Conservation (phyloP, 1,140 invertebrate species). For the Branchinecta lindahli region DNA sequence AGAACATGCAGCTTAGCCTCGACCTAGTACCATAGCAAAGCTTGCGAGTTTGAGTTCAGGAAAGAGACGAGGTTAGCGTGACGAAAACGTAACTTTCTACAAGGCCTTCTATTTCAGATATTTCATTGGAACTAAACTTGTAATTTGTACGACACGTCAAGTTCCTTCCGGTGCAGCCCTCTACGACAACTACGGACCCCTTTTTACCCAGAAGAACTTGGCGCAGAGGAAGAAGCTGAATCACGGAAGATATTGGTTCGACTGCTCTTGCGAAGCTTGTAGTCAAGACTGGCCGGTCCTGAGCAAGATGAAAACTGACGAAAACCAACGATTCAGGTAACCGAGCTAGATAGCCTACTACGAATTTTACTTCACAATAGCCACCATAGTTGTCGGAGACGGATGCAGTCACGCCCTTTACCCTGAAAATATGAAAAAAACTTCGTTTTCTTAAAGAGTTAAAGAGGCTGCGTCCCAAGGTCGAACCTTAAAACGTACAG, state of each 20-base stretch:
- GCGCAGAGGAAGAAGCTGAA: constrained; percentile 48
- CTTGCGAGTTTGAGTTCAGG: no score
- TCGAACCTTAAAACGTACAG: no score
- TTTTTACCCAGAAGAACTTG: constrained; percentile 53
- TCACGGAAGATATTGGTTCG: constrained; percentile 69
- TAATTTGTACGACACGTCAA: constrained; percentile 57
- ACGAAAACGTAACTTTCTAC: no score
- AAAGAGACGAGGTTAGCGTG: no score
- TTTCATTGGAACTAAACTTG: constrained; percentile 57
- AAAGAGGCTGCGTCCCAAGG: no score
- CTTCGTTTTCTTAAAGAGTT: no score
- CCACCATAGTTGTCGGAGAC: neutral
- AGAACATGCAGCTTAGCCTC: no score
- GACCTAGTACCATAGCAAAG: no score
- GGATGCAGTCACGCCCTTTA: no score
- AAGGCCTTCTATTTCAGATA: constrained; percentile 42
- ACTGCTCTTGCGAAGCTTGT: constrained; percentile 64
- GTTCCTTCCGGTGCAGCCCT: constrained; percentile 58
- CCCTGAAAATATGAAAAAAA: no score
- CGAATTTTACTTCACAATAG: neutral
- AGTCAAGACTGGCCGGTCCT: constrained; percentile 63
- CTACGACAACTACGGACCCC: constrained; percentile 78
- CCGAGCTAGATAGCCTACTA: neutral
- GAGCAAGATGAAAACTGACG: constrained; percentile 40
- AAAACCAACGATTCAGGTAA: neutral